These are phyloP conservation scores for Apocheima hispidaria DNA, from an alignment of 2,888 invertebrate species.

Conservation along the genomic window DNA sequence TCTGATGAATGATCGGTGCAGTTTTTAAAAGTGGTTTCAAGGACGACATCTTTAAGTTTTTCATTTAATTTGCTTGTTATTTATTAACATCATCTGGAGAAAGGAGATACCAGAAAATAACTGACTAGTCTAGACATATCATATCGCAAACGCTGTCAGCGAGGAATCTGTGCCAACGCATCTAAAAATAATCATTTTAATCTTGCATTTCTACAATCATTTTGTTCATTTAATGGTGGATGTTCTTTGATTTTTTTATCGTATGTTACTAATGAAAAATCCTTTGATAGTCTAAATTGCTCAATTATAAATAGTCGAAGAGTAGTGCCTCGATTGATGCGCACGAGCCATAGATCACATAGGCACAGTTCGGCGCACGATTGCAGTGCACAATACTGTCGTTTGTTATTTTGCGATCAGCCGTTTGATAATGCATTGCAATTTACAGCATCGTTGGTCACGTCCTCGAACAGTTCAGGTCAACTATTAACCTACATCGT, in stretches of 20 bases:
- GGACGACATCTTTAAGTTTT: conserved; percentile 49
- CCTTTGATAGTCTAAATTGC: conserved; percentile 37
- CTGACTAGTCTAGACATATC: conserved; percentile 61
- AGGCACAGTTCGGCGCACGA: conserved; percentile 58
- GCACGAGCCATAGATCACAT: conserved; percentile 60
- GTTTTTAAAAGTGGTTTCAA: conserved; percentile 51
- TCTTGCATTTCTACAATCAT: conserved; percentile 22
- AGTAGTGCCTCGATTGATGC: conserved; percentile 60
- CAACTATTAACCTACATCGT: conserved; percentile 69
- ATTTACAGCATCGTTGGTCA: conserved; percentile 78
- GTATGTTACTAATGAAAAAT: conserved; percentile 7
- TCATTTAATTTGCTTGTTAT: conserved; percentile 43
- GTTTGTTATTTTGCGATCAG: conserved; percentile 74
- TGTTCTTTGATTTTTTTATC: conserved; percentile 11
- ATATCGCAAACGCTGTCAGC: conserved; percentile 59
- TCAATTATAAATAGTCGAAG: conserved; percentile 50
- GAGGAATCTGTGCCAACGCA: conserved; percentile 70
- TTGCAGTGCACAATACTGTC: conserved; percentile 63
- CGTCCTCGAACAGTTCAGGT: conserved; percentile 58
- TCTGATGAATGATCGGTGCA: conserved; percentile 35
- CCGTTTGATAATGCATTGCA: conserved; percentile 76
- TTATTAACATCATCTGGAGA: conserved; percentile 43
- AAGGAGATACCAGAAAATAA: conserved; percentile 55
- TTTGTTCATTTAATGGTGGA: conserved; percentile 12
- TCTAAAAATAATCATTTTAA: conserved; percentile 46